A percentile compares a stretch with the other conserved stretches of the same genome.
phyloP scores from a whole-genome alignment of 2,113 vertebrate species.

The Shinisaurus crocodilurus region DNA sequence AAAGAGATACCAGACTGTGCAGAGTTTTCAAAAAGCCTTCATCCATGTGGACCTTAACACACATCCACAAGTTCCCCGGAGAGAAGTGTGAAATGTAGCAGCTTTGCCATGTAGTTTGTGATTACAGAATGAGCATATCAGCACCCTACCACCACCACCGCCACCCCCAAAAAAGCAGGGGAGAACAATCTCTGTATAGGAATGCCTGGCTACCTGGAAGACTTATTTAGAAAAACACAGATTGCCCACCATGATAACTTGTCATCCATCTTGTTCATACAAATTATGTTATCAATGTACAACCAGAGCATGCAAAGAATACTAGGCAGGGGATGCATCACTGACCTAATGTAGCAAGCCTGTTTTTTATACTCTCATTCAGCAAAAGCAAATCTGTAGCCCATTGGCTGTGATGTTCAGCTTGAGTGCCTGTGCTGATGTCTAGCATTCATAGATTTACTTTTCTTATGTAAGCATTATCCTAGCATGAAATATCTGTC shows the following conservation, averaged over 20 bases:
- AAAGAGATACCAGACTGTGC: not conserved
- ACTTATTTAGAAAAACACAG: not conserved
- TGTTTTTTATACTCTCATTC: not conserved
- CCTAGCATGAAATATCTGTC: slow-evolving; percentile 58
- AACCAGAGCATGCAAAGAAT: not conserved
- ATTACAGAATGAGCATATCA: not conserved
- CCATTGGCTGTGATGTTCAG: slow-evolving; percentile 47
- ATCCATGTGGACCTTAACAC: not conserved
- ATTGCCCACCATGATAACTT: not conserved
- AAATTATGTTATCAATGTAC: not conserved
- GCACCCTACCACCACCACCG: too few species aligned
- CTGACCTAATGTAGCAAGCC: not conserved
- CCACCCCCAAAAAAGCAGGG: too few species aligned
- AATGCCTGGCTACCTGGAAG: not conserved
- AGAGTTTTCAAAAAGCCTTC: not conserved
- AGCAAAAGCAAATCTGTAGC: slow-evolving; percentile 24
- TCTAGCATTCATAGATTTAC: slow-evolving; percentile 51
- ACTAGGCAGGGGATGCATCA: not conserved
- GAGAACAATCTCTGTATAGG: not conserved
- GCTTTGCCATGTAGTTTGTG: not conserved
- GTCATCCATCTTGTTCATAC: not conserved
- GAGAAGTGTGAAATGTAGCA: not conserved
- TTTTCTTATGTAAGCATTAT: slow-evolving; percentile 54
- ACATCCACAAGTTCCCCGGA: too few species aligned
- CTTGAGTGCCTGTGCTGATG: slow-evolving; percentile 37